Evolutionary conservation across 2,113 vertebrate species (phyloP).

Genomic region (Ctenodactylus gundi): DNA sequence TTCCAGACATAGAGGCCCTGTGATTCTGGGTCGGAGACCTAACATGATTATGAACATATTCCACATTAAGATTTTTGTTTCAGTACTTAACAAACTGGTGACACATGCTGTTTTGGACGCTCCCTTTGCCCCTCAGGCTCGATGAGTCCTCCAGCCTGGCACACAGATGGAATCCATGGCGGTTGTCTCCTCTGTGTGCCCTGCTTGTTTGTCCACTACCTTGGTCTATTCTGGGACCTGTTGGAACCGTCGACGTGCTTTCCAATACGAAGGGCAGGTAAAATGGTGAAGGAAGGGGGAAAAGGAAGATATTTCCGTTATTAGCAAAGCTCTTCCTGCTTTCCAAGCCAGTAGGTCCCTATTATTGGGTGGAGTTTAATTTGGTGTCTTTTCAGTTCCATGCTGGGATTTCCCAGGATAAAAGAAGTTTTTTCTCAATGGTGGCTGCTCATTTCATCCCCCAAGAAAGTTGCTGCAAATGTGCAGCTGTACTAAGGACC

Average conservation of each 20-base stretch:
- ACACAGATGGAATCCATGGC: too few relatives aligned
- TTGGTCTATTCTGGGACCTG: not conserved
- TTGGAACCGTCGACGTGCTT: not conserved
- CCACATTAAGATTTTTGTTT: too few relatives aligned
- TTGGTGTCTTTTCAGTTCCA: not conserved
- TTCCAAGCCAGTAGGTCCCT: not conserved
- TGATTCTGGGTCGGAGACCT: too few relatives aligned
- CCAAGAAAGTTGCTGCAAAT: not conserved
- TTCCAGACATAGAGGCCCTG: too few relatives aligned
- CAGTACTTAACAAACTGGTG: too few relatives aligned
- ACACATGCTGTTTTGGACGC: too few relatives aligned
- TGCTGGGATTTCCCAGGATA: not conserved
- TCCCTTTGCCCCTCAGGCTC: too few relatives aligned
- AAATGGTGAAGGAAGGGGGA: not conserved
- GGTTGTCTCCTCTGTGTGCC: not conserved
- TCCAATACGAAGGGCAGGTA: not conserved
- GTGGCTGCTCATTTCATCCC: not conserved
- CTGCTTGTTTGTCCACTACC: too few relatives aligned
- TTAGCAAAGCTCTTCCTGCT: not conserved
- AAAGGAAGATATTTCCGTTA: not conserved
- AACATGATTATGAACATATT: too few relatives aligned
- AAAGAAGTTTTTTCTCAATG: not conserved
- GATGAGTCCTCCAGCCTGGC: too few relatives aligned
- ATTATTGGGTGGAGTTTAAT: not conserved
- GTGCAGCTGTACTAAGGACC: not conserved